Base-by-base conservation (phyloP, 2,888 invertebrate species). In the Anoplius nigerrimus region DNA sequence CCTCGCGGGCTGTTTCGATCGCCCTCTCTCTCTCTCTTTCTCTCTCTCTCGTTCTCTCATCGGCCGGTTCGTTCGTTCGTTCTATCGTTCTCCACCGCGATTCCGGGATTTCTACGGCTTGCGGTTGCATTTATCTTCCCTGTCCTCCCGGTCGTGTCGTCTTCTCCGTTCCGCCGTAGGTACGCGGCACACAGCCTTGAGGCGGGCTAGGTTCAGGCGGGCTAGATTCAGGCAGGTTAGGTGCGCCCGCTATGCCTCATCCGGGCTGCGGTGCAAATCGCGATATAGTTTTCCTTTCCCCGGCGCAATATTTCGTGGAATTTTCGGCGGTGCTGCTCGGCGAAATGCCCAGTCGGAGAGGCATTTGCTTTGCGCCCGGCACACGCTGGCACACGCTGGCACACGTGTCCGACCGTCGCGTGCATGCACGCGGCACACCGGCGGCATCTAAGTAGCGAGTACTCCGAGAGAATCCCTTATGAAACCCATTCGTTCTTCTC, bases 401-500 rank as follows among this genome's bases (percentile, higher is more conserved):
- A 46, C 27, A 46, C 60, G 52, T 57, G 72, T 67, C 59, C 59
- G 52, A 56, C 60, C 11, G 6, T 34, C 11, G 34, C 34, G 11
- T 34, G 34, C 34, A 34, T 34, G 34, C 34, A 34, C 34, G 34
- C 2, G 1, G 4, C 34, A 34, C 34, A 11, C 34, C 8, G n/a
- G 61, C 54, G 53, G 58, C 62, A 61, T 64, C 66, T 64, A 73
- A 60, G 69, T 60, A 66, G 72, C 13, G 24, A 42, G 59, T 52
- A 27, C 57, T 53, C 11, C 62, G 60, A 58, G 71, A 71, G 78
- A 65, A 42, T 18, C 62, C 56, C 66, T 75, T 66, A 72, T 67
- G 71, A 75, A 79, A 70, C 56, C 66, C 72, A 71, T 78, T 56
- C 71, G 69, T 78, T 66, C 69, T 66, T 57, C 55, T 66, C 69